phyloP scores from a whole-genome alignment of 2,113 vertebrate genomes.

The Rhabdomys dilectus region DNA sequence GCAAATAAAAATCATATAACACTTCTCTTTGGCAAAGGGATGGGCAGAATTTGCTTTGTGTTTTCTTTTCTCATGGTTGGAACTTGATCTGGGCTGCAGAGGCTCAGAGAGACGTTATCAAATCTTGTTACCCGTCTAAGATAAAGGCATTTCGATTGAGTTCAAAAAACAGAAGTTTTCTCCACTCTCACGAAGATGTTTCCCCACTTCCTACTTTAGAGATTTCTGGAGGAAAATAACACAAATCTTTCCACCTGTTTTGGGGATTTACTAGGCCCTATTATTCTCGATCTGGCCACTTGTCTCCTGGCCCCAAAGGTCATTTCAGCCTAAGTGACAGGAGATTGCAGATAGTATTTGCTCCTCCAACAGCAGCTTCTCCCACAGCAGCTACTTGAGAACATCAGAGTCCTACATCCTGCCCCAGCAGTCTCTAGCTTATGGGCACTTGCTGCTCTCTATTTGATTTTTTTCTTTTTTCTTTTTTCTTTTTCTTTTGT shows the following conservation, averaged over 20 bases:
- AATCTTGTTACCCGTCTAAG: constrained; percentile 4
- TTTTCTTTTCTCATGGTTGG: constrained; percentile 74
- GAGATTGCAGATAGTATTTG: background rate
- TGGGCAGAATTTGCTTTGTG: constrained; percentile 71
- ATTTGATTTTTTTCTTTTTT: too few relatives aligned
- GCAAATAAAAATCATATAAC: constrained; percentile 82
- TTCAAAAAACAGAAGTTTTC: constrained; percentile 22
- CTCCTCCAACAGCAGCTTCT: background rate
- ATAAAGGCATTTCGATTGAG: constrained; percentile 39
- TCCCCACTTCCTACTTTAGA: background rate
- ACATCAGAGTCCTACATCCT: background rate
- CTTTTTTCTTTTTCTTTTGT: too few relatives aligned
- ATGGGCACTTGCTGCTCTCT: background rate
- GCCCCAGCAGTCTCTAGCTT: background rate
- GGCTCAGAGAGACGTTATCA: constrained; percentile 59
- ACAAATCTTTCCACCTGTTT: constrained; percentile 13
- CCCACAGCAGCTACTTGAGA: background rate
- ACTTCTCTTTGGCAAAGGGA: constrained; percentile 76
- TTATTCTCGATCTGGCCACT: background rate
- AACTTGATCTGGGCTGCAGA: constrained; percentile 68
- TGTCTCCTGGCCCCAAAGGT: background rate
- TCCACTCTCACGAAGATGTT: background rate
- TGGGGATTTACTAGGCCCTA: background rate
- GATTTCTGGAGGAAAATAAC: background rate
- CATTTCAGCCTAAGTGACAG: background rate